Percentiles rank a stretch among this genome's conserved stretches.
phyloP scores from a whole-genome alignment of 2,888 invertebrate genomes.

The Hydroisotoma schaefferi region DNA sequence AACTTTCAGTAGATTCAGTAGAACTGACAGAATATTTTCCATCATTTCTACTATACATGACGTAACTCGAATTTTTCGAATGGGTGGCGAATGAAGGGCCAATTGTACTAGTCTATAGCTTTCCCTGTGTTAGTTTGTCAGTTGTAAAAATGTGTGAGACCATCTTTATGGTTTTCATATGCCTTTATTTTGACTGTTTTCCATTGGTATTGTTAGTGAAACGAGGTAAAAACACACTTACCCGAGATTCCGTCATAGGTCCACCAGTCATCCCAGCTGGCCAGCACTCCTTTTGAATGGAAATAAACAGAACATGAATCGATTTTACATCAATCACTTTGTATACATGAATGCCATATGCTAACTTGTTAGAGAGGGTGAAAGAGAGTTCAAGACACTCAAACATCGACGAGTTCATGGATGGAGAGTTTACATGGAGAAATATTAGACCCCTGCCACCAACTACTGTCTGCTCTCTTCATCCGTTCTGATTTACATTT shows the following conservation, averaged over 20 bases:
- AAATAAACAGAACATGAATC: slow-evolving; percentile 12
- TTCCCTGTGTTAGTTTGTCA: too few species aligned
- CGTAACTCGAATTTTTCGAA: too few species aligned
- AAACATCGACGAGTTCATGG: slow-evolving; percentile 4
- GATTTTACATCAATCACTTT: slow-evolving; percentile 25
- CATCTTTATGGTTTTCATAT: too few species aligned
- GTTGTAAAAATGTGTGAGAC: too few species aligned
- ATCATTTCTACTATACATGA: too few species aligned
- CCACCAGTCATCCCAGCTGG: slow-evolving; percentile 49
- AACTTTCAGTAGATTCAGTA: too few species aligned
- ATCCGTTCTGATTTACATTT: slow-evolving; percentile 10
- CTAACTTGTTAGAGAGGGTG: not conserved
- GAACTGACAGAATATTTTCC: too few species aligned
- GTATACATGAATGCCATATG: too few species aligned
- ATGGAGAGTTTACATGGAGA: slow-evolving; percentile 2
- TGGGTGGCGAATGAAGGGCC: too few species aligned
- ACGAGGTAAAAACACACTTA: slow-evolving; percentile 28
- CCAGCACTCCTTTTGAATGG: slow-evolving; percentile 35
- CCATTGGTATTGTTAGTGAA: not conserved
- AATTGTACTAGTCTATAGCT: too few species aligned
- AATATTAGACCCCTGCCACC: slow-evolving; percentile 10
- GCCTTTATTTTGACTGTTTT: slow-evolving; percentile 7
- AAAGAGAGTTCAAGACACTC: slow-evolving; percentile 5
- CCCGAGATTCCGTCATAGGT: slow-evolving; percentile 49
- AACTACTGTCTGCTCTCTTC: not conserved